These are phyloP conservation scores for Microctenopoma lineatum DNA, from an alignment of 2,797 vertebrate species.

Conservation along the genomic window DNA sequence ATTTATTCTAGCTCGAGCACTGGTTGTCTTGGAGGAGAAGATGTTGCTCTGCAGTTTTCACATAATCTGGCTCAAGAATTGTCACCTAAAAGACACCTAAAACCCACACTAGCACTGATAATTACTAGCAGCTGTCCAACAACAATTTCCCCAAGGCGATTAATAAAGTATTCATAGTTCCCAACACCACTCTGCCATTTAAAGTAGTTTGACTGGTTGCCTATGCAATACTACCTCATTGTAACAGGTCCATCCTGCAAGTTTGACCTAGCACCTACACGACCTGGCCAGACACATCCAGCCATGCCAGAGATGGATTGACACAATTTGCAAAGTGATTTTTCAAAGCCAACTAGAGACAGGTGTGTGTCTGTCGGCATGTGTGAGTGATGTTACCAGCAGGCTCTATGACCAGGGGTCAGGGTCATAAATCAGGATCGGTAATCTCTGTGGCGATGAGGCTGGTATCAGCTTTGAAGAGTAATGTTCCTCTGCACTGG, in stretches of 20 bases:
- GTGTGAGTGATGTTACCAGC: constrained; percentile 69
- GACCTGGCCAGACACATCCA: constrained; percentile 32
- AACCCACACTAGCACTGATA: too few species aligned
- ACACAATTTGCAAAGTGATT: constrained; percentile 62
- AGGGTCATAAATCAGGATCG: constrained; percentile 67
- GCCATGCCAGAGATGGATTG: constrained; percentile 12
- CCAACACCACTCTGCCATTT: constrained; percentile 48
- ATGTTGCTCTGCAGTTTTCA: background rate
- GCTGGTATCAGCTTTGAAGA: constrained; percentile 59
- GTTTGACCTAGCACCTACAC: constrained; percentile 1
- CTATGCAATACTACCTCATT: constrained; percentile 21
- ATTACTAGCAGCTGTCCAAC: too few species aligned
- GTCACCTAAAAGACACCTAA: background rate
- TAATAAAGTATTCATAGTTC: background rate
- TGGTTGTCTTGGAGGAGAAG: too few species aligned
- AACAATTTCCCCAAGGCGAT: too few species aligned
- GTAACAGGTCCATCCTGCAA: background rate
- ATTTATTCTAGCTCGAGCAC: too few species aligned
- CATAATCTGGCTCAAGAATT: constrained; percentile 2
- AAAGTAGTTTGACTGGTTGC: constrained; percentile 32
- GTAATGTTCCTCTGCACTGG: constrained; percentile 48
- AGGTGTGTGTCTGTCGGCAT: constrained; percentile 61
- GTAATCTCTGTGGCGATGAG: constrained; percentile 64
- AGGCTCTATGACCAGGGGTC: constrained; percentile 57
- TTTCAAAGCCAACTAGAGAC: constrained; percentile 66